Percentiles rank a stretch among this genome's conserved stretches.
Conservation (phyloP, 2,888 invertebrate species). For the Rhaphigaster nebulosa region DNA sequence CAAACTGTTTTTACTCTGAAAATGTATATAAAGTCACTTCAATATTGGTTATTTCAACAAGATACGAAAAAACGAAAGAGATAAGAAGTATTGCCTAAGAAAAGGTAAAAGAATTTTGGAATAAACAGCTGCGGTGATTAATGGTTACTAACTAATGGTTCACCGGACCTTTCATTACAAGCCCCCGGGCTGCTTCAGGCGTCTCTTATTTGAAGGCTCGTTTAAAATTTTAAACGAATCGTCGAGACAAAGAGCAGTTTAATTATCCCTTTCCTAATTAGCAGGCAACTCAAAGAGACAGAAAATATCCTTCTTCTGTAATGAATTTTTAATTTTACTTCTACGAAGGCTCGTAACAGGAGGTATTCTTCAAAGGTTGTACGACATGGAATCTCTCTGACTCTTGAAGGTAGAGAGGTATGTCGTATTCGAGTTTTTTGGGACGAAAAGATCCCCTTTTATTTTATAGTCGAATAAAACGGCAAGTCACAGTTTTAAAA, state of each 20-base stretch:
- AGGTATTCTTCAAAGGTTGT: neutral
- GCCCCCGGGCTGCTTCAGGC: neutral
- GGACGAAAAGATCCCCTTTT: too few relatives aligned
- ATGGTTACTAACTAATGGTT: constrained; percentile 20
- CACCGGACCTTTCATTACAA: constrained; percentile 15
- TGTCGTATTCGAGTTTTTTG: neutral
- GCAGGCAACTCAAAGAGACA: neutral
- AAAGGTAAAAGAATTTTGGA: neutral
- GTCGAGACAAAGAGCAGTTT: constrained; percentile 32
- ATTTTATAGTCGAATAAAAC: too few relatives aligned
- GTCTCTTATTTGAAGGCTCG: constrained; percentile 30
- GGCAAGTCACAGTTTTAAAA: too few relatives aligned
- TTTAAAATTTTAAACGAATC: constrained; percentile 46
- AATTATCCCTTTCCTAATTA: constrained; percentile 38
- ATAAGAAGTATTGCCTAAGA: neutral
- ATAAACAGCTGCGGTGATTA: constrained; percentile 16
- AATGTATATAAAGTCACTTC: neutral
- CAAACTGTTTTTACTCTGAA: too few relatives aligned
- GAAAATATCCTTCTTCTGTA: constrained; percentile 33
- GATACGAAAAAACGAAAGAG: neutral
- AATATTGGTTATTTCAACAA: neutral
- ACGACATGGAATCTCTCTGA: neutral
- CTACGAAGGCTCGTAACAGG: neutral
- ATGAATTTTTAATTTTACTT: constrained; percentile 39
- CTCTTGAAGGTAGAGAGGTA: neutral